phyloP scores from a whole-genome alignment of 2,797 vertebrate species.

The Apogon hyalosoma region DNA sequence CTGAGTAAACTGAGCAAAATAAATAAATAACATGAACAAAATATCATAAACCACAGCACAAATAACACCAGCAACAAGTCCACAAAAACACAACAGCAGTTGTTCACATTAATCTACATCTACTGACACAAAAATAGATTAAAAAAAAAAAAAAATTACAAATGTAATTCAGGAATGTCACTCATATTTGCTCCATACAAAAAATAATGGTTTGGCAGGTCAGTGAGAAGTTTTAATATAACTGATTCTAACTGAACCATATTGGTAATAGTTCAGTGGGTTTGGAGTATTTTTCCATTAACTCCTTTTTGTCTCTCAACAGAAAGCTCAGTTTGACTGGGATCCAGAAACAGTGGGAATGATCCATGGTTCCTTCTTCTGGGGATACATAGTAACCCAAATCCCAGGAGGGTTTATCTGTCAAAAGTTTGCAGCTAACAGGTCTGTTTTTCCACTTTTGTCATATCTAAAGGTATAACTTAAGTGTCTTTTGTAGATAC shows the following conservation, averaged over 20 bases:
- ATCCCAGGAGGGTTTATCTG: constrained; percentile 96
- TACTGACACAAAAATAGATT: neutral
- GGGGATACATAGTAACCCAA: constrained; percentile 96
- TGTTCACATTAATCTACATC: too few relatives aligned
- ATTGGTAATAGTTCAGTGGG: constrained; percentile 18
- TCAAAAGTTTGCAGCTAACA: constrained; percentile 95
- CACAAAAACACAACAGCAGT: too few relatives aligned
- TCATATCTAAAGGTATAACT: neutral
- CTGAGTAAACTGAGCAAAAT: too few relatives aligned
- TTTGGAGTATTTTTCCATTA: neutral
- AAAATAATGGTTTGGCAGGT: neutral
- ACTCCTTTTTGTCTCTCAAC: constrained; percentile 29
- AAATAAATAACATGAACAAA: too few relatives aligned
- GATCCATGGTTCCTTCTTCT: constrained; percentile 96
- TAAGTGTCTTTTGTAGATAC: neutral
- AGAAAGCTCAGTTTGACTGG: constrained; percentile 94
- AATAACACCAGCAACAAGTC: too few relatives aligned
- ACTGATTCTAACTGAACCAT: neutral
- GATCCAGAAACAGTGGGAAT: constrained; percentile 94
- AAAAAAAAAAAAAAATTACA: neutral
- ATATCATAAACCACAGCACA: too few relatives aligned
- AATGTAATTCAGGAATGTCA: too few relatives aligned
- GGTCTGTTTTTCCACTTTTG: constrained; percentile 72
- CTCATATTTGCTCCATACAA: too few relatives aligned
- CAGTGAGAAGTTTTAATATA: neutral